phyloP scores from a whole-genome alignment of 2,113 vertebrate species.

The Corvus moneduloides region DNA sequence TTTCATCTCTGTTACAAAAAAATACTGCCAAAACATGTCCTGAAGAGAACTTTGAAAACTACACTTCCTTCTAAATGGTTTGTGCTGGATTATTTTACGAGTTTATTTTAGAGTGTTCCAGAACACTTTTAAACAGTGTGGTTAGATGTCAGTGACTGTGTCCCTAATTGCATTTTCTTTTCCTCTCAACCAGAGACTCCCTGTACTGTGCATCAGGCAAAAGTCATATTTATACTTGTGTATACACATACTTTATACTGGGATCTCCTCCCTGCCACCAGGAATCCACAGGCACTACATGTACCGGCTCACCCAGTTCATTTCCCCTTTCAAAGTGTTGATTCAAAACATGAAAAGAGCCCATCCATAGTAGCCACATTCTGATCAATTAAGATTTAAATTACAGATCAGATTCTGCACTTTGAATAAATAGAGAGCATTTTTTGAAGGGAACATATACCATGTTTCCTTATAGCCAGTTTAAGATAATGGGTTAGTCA shows the following conservation, averaged over 20 bases:
- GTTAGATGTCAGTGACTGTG: background rate
- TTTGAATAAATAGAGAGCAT: background rate
- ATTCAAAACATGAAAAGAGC: constrained; percentile 16
- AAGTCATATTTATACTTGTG: background rate
- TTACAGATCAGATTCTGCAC: background rate
- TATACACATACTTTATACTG: background rate
- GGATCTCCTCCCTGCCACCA: background rate
- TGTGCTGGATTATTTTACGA: background rate
- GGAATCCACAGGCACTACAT: background rate
- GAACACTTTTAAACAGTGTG: background rate
- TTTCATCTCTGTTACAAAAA: background rate
- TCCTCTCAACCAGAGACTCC: background rate
- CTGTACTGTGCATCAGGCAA: background rate
- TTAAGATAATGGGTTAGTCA: background rate
- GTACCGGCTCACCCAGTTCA: background rate
- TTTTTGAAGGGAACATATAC: background rate
- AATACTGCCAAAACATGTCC: constrained; percentile 2
- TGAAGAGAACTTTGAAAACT: background rate
- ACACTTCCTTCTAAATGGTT: background rate
- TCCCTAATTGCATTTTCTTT: background rate
- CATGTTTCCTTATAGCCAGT: background rate
- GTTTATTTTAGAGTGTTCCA: background rate
- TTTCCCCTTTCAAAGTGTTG: background rate
- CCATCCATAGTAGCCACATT: background rate
- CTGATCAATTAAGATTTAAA: constrained; percentile 1